Evolutionary conservation across 2,888 invertebrate species (phyloP).

Genomic region (Sabatieria punctata): DNA sequence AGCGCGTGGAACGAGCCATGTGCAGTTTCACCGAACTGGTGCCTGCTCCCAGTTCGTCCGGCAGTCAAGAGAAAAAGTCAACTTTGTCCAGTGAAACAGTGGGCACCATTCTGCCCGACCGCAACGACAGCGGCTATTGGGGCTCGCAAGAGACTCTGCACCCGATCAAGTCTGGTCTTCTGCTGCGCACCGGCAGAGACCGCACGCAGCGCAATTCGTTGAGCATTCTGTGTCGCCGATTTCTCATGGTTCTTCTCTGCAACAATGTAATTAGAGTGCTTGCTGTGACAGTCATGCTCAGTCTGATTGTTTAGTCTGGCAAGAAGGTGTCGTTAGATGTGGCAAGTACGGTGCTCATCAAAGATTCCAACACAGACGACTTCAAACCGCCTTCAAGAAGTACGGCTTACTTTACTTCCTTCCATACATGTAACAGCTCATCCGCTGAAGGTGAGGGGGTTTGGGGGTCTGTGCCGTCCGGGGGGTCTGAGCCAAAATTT

Average conservation of each 20-base stretch:
- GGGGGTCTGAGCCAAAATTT: too few relatives aligned
- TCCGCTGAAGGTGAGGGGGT: too few relatives aligned
- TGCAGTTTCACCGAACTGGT: conserved; percentile 23
- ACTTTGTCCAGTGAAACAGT: too few relatives aligned
- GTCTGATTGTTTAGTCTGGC: conserved; percentile 15
- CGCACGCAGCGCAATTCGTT: too few relatives aligned
- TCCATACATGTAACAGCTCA: too few relatives aligned
- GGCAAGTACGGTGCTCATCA: conserved; percentile 27
- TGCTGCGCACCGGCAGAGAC: too few relatives aligned
- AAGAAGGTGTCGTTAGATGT: conserved; percentile 26
- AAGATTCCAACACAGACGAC: conserved; percentile 24
- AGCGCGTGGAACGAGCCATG: conserved; percentile 26
- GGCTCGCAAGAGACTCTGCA: conserved; percentile 11
- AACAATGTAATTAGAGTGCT: conserved; percentile 17
- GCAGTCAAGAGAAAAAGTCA: too few relatives aligned
- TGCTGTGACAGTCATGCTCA: neutral
- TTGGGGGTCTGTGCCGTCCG: too few relatives aligned
- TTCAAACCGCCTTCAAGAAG: conserved; percentile 27
- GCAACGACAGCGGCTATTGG: neutral
- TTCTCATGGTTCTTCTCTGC: conserved; percentile 27
- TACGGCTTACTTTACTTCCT: too few relatives aligned
- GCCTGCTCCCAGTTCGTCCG: too few relatives aligned
- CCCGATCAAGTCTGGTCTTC: too few relatives aligned
- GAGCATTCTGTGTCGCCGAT: conserved; percentile 25
- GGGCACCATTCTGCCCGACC: too few relatives aligned